Evolutionary conservation across 1,140 invertebrate genomes (phyloP).

Genomic region (Ctenoplectra terminalis): DNA sequence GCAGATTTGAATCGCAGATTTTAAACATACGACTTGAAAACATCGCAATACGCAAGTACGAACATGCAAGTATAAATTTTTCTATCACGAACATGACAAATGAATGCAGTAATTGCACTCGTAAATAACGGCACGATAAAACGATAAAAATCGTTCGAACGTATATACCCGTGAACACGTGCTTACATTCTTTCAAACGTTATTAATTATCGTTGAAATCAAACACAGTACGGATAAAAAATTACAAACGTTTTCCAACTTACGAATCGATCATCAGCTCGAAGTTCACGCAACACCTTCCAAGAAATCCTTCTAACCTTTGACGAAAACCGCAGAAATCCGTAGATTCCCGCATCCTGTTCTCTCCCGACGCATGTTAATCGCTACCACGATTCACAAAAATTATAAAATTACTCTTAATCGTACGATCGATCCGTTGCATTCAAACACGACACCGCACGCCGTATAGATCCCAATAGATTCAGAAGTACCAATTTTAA

Average conservation of each 20-base stretch:
- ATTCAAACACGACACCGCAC: constrained; percentile 20
- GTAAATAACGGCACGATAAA: background rate
- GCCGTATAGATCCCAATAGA: background rate
- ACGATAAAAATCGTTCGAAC: background rate
- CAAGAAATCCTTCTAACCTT: constrained; percentile 39
- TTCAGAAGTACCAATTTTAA: constrained; percentile 37
- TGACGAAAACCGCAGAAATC: background rate
- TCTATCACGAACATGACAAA: background rate
- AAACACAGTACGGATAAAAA: background rate
- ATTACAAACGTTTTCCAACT: background rate
- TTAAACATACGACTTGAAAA: background rate
- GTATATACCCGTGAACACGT: background rate
- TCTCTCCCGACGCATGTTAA: background rate
- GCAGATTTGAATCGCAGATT: background rate
- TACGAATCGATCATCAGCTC: background rate
- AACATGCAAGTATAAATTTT: background rate
- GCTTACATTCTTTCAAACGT: background rate
- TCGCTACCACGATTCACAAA: background rate
- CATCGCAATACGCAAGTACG: background rate
- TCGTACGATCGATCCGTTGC: background rate
- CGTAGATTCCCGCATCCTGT: no score
- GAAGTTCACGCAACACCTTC: background rate
- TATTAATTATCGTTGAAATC: background rate
- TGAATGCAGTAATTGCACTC: background rate
- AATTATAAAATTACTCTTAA: background rate